Base-by-base conservation (phyloP, 2,797 vertebrate species). In the Poecilia velifera region DNA sequence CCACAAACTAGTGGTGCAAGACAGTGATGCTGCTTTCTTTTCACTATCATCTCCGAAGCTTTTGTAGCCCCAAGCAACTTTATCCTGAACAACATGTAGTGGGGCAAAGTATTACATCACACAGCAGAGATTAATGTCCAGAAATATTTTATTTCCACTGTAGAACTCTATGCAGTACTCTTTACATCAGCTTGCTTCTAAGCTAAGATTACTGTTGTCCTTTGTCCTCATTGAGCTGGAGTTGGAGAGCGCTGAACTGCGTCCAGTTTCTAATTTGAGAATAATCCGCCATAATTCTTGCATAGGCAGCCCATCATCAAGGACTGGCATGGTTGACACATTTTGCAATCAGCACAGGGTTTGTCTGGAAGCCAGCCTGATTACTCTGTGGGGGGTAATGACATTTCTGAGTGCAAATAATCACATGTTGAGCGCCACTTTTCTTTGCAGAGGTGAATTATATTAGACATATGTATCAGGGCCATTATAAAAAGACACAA, bases 251-350 rank as follows among this genome's bases (percentile, higher is more conserved):
- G 20, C 66, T 76, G 79, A 79, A 76, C 81, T 59, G 82, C 10
- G 68, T 82, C 81, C 43, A 45, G 82, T 86, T 80, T 88, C 76
- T 82, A 90, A 91, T 82, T 82, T 88, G 88, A 90, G 90, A 93
- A 91, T 91, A 90, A 92, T 93, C 79, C 31, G 76, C 87, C 76
- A 70, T 89, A 93, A 91, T 70, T 78, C 55, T 49, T 43, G 41
- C 77, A 76, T 84, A 88, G 89, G 91, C 72, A 72, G 88, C 82
- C 90, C 74, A 75, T 89, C 88, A 90, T 93, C 89, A 88, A 83
- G 87, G 86, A 85, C 86, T 90, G 87, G 84, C 91, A 90, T 83
- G 84, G 87, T 84, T 92, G 94, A 92, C 92, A 94, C 77, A 86
- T 88, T 90, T 89, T 87, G 84, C 90, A 91, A 90, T 90, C 89